Base-by-base conservation (phyloP, 2,113 vertebrate genomes). In the Megaceryle maxima region DNA sequence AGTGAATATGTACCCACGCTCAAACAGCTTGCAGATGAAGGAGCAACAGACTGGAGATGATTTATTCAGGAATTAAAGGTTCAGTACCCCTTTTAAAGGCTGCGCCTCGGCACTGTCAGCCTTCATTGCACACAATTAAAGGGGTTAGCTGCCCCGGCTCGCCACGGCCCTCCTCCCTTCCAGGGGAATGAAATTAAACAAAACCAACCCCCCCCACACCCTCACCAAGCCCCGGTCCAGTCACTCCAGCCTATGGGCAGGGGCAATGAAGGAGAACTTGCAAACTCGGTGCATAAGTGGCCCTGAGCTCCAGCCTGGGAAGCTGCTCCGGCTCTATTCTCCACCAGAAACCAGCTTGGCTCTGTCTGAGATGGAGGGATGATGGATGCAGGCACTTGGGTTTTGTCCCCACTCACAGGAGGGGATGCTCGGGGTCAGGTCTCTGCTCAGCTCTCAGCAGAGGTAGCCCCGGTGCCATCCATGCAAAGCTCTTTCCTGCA, bases 11-110 rank as follows among this genome's bases (percentile, higher is more conserved):
- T 11, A 19, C n/a, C 92, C 77, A 8, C 26, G 21, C 95, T 79
- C 92, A 73, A 75, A 96, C 97, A 97, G 97, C 97, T 97, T 96
- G 97, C 94, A 95, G 97, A 96, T 96, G 97, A 97, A 90, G 97
- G 95, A 86, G 96, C 97, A 97, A 29, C 96, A 80, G 96, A 94
- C 92, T 95, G 96, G 92, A 96, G 96, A 96, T 93, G 96, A 97
- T 97, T 96, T 97, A 97, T 97, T 94, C 95, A 94, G 94, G 97
- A 97, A 95, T 96, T n/a, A 92, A 96, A 96, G 97, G 94, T 92
- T 96, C 97, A 91, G 91, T 91, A 86, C 93, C 72, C 96, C 94
- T 63, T 78, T 94, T 92, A 90, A 96, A 95, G 96, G 93, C 95
- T 60, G 76, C 2, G 12, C 92, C 88, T 79, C 70, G 33, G 19